Evolutionary conservation across 2,113 vertebrate species (phyloP), one percentile per base, ranked within the genome.

Genomic region (Eptesicus fuscus): DNA sequence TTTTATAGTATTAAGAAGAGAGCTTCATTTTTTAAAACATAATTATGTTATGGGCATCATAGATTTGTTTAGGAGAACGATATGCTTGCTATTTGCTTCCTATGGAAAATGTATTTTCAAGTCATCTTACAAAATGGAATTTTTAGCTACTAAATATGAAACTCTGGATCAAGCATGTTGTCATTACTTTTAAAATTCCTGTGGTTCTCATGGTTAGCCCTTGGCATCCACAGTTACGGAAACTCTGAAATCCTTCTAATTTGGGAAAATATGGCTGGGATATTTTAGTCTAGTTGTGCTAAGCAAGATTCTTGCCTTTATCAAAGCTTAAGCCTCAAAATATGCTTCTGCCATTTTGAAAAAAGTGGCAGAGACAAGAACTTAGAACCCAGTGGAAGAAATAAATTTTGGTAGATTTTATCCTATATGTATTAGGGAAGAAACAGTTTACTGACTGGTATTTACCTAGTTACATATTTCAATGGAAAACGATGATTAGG

Each of bases 241-340:
- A 94, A 94, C 44, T 93, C 91, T 97, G 94, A 95, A 90, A 3
- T 74, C 37, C 49, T 92, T 97, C 94, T 96, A 71, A 82, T 97
- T 97, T 97, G 96, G 91, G 87, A 98, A 96, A 92, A 42, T 53
- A 88, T 76, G 89, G 82, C 40, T 63, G 69, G 82, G 80, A 49
- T 90, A 94, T 93, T 96, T 95, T 95, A 82, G 73, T 89, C n/a
- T 49, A 51, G 7, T 73, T 92, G 71, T 73, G 35, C 85, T 91
- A 96, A 97, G 20, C 44, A 93, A 83, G 65, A 91, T 42, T 91
- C 88, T 93, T 89, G 47, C 63, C 79, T 95, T 77, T 87, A 95
- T 95, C 95, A 97, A 91, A 93, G 42, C 83, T 76, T 79, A 91
- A 87, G 4, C 13, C 17, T 90, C 69, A 90, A 94, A 93, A 94